Evolutionary conservation across 2,888 invertebrate genomes (phyloP), one percentile per base, ranked within the genome.

Genomic region (Oxystoma pomonae): DNA sequence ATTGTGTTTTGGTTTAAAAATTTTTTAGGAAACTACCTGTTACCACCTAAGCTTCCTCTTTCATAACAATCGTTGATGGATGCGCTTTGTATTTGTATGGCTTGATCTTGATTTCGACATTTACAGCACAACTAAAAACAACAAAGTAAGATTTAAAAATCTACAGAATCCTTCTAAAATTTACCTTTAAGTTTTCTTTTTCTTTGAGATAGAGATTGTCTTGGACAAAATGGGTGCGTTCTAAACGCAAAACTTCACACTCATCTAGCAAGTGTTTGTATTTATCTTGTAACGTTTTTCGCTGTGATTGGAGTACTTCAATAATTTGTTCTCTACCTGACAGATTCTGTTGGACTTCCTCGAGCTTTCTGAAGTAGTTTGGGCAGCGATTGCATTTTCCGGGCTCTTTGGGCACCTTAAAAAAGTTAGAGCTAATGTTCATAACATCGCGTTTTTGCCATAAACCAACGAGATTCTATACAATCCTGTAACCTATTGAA

Each of bases 301-400:
- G 62, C 62, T 74, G 75, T 1, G 66, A 57, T 59, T 73, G 71
- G 17, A 75, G 63, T 65, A 72, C 67, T n/a, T 61, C 59, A 16
- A 76, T 74, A n/a, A 75, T 63, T 2, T 63, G 62, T 53, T 76
- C 74, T 69, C 72, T 70, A 57, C 68, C 69, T 57, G 70, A 65
- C 21, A 74, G 59, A 3, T 57, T 67, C 57, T 69, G 64, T 62
- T 73, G 71, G 1, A 71, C 67, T 65, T 74, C 73, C 35, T 66
- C 58, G 58, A 67, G 62, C 64, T 66, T 65, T 20, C 63, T 19
- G 17, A 51, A n/a, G 59, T 63, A 66, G 16, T 50, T 58, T 12
- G 58, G 21, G 57, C 67, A 69, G 18, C 35, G 20, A 51, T 55
- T 3, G 49, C 65, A 68, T 35, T 35, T 35, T 35, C 12, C 5